Evolutionary conservation across 2,888 invertebrate species (phyloP).

Genomic region (Eupeodes luniger): DNA sequence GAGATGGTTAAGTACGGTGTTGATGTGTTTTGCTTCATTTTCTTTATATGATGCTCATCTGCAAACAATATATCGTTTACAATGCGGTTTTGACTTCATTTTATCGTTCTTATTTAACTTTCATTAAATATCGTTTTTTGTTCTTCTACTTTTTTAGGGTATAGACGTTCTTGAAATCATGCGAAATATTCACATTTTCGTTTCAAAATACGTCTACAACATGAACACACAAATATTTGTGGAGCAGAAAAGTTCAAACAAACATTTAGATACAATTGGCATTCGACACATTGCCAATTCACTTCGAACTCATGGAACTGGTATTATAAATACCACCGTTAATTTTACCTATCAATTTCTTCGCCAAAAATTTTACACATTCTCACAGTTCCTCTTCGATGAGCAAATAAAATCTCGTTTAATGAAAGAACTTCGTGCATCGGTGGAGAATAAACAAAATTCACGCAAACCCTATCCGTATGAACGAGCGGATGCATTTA

Average conservation of each 20-base stretch:
- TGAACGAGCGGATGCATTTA: constrained; percentile 96
- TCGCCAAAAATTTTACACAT: constrained; percentile 95
- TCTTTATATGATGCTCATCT: too few species aligned
- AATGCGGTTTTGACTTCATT: too few species aligned
- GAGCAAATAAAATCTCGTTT: constrained; percentile 98
- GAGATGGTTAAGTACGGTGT: too few species aligned
- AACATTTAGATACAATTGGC: constrained; percentile 97
- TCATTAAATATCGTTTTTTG: not conserved
- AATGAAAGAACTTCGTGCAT: constrained; percentile 93
- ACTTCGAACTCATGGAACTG: constrained; percentile 97
- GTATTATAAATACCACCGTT: constrained; percentile 97
- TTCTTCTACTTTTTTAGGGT: constrained; percentile 85
- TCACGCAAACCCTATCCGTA: constrained; percentile 85
- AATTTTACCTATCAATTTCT: constrained; percentile 97
- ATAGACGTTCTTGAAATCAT: constrained; percentile 98
- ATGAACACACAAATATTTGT: constrained; percentile 98
- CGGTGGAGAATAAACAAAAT: constrained; percentile 87
- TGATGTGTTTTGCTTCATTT: too few species aligned
- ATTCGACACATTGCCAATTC: constrained; percentile 98
- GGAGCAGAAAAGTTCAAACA: constrained; percentile 95
- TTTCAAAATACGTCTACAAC: constrained; percentile 96
- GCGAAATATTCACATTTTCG: constrained; percentile 97
- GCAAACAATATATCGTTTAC: too few species aligned
- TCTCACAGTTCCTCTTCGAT: constrained; percentile 98
- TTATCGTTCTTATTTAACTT: too few species aligned